A percentile compares a stretch with the other conserved stretches of the same genome.
phyloP scores from a whole-genome alignment of 2,888 invertebrate genomes.

The Drosophila mimetica region DNA sequence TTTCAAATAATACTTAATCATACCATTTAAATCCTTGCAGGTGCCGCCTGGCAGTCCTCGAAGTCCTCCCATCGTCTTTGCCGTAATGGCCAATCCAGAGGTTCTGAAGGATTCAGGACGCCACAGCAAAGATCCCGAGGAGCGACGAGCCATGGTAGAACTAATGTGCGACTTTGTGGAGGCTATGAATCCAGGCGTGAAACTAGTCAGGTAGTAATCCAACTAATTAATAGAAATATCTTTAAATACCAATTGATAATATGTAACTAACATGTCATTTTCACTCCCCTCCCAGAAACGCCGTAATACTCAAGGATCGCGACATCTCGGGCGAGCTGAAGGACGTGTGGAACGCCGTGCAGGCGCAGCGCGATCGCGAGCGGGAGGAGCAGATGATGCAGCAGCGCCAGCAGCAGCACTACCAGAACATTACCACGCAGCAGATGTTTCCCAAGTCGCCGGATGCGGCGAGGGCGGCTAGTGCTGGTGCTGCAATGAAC shows the following conservation, averaged over 20 bases:
- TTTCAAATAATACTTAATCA: no score
- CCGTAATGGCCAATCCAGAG: slow-evolving; percentile 90
- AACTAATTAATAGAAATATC: no score
- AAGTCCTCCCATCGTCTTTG: slow-evolving; percentile 88
- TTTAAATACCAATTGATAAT: not conserved
- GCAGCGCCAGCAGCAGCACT: slow-evolving; percentile 83
- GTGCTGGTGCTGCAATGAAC: slow-evolving; percentile 48
- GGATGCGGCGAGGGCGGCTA: slow-evolving; percentile 60
- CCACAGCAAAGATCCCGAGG: slow-evolving; percentile 88
- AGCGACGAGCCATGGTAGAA: slow-evolving; percentile 88
- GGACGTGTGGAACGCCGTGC: slow-evolving; percentile 90
- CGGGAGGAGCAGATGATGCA: slow-evolving; percentile 83
- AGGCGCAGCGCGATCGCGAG: slow-evolving; percentile 85
- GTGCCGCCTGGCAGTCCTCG: slow-evolving; percentile 87
- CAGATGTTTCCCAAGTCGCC: slow-evolving; percentile 82
- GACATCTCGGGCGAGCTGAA: slow-evolving; percentile 90
- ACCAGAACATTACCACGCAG: slow-evolving; percentile 81
- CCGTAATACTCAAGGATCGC: slow-evolving; percentile 88
- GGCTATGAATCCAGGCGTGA: slow-evolving; percentile 89
- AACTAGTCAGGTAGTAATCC: slow-evolving; percentile 85
- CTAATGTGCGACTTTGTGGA: slow-evolving; percentile 90
- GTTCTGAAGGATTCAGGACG: slow-evolving; percentile 89
- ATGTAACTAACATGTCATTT: not conserved
- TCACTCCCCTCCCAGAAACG: slow-evolving; percentile 77
- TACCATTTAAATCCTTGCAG: slow-evolving; percentile 72